Base-by-base conservation (phyloP, 2,888 invertebrate species). In the Tenthredo notha region DNA sequence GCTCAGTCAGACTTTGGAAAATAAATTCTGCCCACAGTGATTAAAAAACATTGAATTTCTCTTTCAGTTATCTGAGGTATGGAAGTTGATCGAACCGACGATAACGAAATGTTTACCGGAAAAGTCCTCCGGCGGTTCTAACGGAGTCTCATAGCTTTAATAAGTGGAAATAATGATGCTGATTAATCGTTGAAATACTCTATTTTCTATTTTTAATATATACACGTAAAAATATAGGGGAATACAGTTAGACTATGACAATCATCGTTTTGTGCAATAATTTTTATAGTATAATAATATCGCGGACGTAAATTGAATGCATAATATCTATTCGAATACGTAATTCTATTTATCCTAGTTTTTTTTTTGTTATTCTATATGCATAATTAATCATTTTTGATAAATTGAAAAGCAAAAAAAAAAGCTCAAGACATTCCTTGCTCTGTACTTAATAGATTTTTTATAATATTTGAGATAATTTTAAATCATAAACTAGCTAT, bases 31-130 rank as follows among this genome's bases (percentile, higher is more conserved):
- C 7, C 2, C n/a, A 54, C 2, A n/a, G 84, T 85, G 33, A 58
- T 18, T 65, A 58, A 61, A 70, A 43, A 21, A 40, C 58, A 82
- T 40, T 15, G 25, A 88, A 85, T 89, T 85, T 85, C 33, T 86
- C 85, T 80, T 54, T 84, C 90, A 95, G 95, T 91, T 95, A 86
- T 94, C 94, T 18, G 94, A 95, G 87, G 94, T 95, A 6, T 95
- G 95, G 95, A 94, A 94, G 87, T 90, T 94, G 84, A 94, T 95
- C 80, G 94, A 94, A 86, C 94, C 94, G 6, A 94, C 94, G 50
- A 94, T 95, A 65, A 93, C 93, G 87, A 94, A 94, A 88, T 95
- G 94, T 90, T 91, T 95, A 84, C 94, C 94, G n/a, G 93, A 93
- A 87, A 92, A 92, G 88, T 87, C 91, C 43, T 86, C 87, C 29